phyloP scores from a whole-genome alignment of 2,797 vertebrate species.

The Sebastes aleutianus region DNA sequence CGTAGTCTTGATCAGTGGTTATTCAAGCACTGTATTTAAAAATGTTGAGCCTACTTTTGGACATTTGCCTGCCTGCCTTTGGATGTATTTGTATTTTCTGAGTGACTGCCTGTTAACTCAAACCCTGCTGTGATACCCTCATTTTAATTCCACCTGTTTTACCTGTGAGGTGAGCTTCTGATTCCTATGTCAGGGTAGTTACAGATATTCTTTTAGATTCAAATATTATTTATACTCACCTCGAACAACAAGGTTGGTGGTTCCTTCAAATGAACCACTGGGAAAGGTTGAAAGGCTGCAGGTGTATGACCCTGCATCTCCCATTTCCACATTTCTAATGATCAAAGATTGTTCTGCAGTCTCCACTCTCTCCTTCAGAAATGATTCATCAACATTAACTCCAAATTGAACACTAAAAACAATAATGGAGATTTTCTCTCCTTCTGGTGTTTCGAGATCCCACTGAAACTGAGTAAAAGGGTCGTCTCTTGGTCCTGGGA shows the following conservation, averaged over 20 bases:
- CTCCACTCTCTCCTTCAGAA: constrained; percentile 29
- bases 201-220: too few relatives aligned
- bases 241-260: constrained; percentile 39
- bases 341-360: constrained; percentile 16
- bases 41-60: too few relatives aligned
- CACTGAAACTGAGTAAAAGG: constrained; percentile 26
- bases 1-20: too few relatives aligned
- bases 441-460: not conserved
- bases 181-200: too few relatives aligned
- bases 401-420: accelerated
- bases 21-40: too few relatives aligned
- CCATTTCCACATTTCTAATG: constrained; percentile 34
- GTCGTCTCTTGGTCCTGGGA: accelerated
- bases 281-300: constrained; percentile 26
- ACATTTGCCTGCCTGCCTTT: accelerated
- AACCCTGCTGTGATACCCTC: too few relatives aligned
- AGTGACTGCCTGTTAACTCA: too few relatives aligned
- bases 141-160: too few relatives aligned
- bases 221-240: constrained; percentile 26
- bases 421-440: accelerated
- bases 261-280: not conserved
- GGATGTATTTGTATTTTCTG: too few relatives aligned
- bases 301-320: constrained; percentile 49
- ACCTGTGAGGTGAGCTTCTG: too few relatives aligned
- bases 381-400: accelerated